Base-by-base conservation (phyloP, 2,888 invertebrate species). In the Lacanobia wlatinum region DNA sequence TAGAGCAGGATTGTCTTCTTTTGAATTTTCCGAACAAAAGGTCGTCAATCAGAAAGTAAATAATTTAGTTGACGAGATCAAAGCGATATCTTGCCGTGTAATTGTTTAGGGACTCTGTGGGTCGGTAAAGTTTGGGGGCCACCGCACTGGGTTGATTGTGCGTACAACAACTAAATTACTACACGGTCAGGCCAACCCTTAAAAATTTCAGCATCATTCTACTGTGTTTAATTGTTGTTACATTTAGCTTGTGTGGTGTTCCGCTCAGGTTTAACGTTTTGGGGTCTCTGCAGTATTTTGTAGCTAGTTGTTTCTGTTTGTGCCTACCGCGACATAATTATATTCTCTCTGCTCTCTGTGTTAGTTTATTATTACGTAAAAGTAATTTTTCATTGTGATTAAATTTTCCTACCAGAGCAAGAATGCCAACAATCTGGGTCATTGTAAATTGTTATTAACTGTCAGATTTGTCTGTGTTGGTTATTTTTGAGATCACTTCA, bases 21-120 rank as follows among this genome's bases (percentile, higher is more conserved):
- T 82, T 74, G 73, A 83, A 87, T 83, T 84, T 83, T 66, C 78
- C 60, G 60, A 70, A 74, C 71, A 73, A 87, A 84, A 86, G 82
- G 84, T 85, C 76, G 83, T 87, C 85, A 88, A 89, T 89, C 86
- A 87, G 84, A 89, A 87, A 85, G 87, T 87, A 87, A 84, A 86
- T 83, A 87, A 87, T 87, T 88, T 88, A 86, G 86, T 87, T 85
- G 77, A 76, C 62, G 87, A 88, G 88, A 90, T 91, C 90, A 90
- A 91, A 91, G 90, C 77, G 70, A 82, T 85, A 84, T 85, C 84
- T 85, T 81, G 78, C 74, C 76, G 69, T 79, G 76, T 87, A 80
- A 84, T 85, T 84, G 84, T 84, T 85, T 83, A 76, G 78, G 73
- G 61, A 67, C 76, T 81, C 78, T 71, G 75, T 61, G 73, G 63